A percentile compares a stretch with the other conserved stretches of the same genome.
phyloP scores from a whole-genome alignment of 2,888 invertebrate genomes.

The Acronicta leporina region DNA sequence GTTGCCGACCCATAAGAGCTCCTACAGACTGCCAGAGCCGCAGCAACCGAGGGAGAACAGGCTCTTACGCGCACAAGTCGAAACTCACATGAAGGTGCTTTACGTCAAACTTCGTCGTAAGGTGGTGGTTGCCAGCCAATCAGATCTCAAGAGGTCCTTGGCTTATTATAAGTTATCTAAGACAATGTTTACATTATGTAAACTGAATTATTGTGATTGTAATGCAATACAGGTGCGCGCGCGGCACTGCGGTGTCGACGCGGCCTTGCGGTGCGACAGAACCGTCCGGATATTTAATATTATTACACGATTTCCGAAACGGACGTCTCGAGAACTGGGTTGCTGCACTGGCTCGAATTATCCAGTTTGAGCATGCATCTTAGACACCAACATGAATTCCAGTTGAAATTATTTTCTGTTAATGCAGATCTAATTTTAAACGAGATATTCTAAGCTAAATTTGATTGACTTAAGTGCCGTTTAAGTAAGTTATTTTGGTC shows the following conservation, averaged over 20 bases:
- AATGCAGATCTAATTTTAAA: slow-evolving; percentile 10
- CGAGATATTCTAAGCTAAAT: slow-evolving; percentile 18
- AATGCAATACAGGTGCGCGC: slow-evolving; percentile 2
- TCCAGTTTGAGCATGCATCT: slow-evolving; percentile 15
- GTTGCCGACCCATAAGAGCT: no score
- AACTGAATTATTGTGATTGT: not conserved
- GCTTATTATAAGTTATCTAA: not conserved
- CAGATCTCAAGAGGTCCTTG: no score
- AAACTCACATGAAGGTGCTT: no score
- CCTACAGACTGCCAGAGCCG: no score
- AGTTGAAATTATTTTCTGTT: slow-evolving; percentile 35
- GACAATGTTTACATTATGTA: not conserved
- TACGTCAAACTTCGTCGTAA: no score
- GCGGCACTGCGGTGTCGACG: slow-evolving; percentile 7
- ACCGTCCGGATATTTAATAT: slow-evolving; percentile 60
- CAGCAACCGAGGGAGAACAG: no score
- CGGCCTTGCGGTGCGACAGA: slow-evolving; percentile 25
- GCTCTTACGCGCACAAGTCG: no score
- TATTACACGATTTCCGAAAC: slow-evolving; percentile 60
- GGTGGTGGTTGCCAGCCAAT: no score
- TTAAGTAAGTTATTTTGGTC: slow-evolving; percentile 14
- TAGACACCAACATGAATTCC: slow-evolving; percentile 21
- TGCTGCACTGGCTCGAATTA: slow-evolving; percentile 22
- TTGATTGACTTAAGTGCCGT: slow-evolving; percentile 15
- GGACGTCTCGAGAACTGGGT: slow-evolving; percentile 45